Evolutionary conservation across 2,888 invertebrate species (phyloP), one percentile per base, ranked within the genome.

Genomic region (Metellina segmentata): DNA sequence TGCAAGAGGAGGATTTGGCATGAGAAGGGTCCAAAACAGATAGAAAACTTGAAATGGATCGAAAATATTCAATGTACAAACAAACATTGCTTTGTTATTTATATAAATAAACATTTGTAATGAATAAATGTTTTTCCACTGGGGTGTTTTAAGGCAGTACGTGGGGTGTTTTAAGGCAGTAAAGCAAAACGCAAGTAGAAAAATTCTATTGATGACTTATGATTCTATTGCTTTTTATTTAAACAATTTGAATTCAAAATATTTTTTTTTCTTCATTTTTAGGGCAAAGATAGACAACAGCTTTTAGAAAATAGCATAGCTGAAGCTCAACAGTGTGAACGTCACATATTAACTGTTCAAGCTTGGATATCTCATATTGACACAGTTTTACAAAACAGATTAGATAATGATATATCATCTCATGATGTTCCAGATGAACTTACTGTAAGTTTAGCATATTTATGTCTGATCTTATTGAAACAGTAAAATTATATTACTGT

Each of bases 311-410:
- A 96, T 94, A 96, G 96, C 93, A 97, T 97, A 93, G 96, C 96
- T 94, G 97, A 97, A 95, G 97, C 97, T 78, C 97, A 97, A 95
- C 96, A 96, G 94, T 97, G 96, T 85, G 98, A 98, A 95, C 96
- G 96, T 94, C 96, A 96, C 94, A 96, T 97, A 93, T 96, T 97
- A 94, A 96, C 96, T 93, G 96, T 97, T 94, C 97, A 97, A 95
- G 96, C 96, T 93, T 97, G 97, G 96, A 96, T 97, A 93, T 96
- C 96, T 93, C 96, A 96, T 94, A 96, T 97, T 94, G 96, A 97
- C 94, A 96, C 96, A 94, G 96, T 96, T 94, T 95, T 97, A 94
- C 96, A 96, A 94, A 96, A 97, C 94, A 96, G 97, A 94, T 96
- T 97, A 93, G 96, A 97, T 94, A 97, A 97, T 94, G 97, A 97